Evolutionary conservation across 2,888 invertebrate species (phyloP).

Genomic region (Cheilosia impressa): DNA sequence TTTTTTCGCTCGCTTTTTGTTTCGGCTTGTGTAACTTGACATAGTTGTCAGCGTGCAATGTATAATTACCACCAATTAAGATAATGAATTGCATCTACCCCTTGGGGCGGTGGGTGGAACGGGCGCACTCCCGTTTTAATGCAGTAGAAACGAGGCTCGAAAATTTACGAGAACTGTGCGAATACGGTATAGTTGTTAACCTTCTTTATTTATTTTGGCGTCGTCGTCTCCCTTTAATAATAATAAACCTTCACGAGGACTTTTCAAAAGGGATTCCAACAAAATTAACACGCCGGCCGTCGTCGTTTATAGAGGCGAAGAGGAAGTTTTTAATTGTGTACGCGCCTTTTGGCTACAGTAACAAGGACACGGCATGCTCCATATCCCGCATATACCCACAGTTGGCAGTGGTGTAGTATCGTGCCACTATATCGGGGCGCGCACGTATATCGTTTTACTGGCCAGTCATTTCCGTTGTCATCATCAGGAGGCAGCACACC

Average conservation of each 20-base stretch:
- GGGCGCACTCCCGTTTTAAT: constrained; percentile 55
- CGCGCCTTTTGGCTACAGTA: constrained; percentile 74
- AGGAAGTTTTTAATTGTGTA: constrained; percentile 75
- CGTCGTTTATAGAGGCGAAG: not conserved
- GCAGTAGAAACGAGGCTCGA: constrained; percentile 53
- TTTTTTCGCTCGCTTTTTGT: constrained; percentile 8
- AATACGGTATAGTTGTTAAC: constrained; percentile 64
- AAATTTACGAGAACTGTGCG: constrained; percentile 71
- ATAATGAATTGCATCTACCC: constrained; percentile 81
- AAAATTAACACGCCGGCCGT: constrained; percentile 60
- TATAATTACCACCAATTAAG: constrained; percentile 83
- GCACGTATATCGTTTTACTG: constrained; percentile 68
- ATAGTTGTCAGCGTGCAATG: constrained; percentile 82
- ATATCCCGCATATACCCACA: constrained; percentile 28
- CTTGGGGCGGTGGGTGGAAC: constrained; percentile 76
- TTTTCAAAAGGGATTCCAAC: constrained; percentile 13
- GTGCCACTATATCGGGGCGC: constrained; percentile 53
- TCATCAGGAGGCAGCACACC: constrained; percentile 46
- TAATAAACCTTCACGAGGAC: constrained; percentile 59
- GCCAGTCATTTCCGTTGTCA: constrained; percentile 75
- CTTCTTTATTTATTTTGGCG: constrained; percentile 73
- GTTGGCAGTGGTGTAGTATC: constrained; percentile 4
- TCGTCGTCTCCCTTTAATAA: constrained; percentile 64
- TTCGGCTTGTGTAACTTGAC: constrained; percentile 78
- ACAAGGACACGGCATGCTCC: constrained; percentile 75